Evolutionary conservation across 2,113 vertebrate genomes (phyloP), one percentile per base, ranked within the genome.

Genomic region (Labrus mixtus): DNA sequence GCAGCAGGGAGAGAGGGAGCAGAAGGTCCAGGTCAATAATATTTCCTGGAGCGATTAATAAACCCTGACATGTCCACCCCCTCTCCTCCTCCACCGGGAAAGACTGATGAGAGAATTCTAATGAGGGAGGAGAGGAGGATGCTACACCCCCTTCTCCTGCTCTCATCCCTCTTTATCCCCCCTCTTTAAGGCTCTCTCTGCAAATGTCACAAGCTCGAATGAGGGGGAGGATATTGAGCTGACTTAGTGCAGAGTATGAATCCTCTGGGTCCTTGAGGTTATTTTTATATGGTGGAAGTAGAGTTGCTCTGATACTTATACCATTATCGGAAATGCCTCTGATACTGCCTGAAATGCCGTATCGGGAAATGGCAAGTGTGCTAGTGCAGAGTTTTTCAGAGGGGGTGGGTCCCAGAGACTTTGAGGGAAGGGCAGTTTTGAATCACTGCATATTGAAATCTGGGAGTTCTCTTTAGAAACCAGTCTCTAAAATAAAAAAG

Each of bases 11-110:
- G 73, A 84, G 74, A 45, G 64, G 62, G 62, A 82, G 77, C 89
- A 91, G 83, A 87, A 78, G 89, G 87, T 87, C 80, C 73, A 19
- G 88, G 89, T 93, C 91, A 92, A 93, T 92, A 91, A 88, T 90
- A 87, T 78, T 87, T 92, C 84, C 84, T 71, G 74, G 84, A 82
- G 85, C 73, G 73, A 91, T 92, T 91, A 91, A 91, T 92, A 93
- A 93, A 92, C 79, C 81, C 79, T 70, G 83, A 79, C 87, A 73
- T 90, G 84, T 75, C 78, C 68, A 53, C 61, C 45, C 48, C 6
- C 79, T 64, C 55, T 46, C 22, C 63, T 12, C 48, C 71, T 83
- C 73, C 50, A 23, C 48, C 57, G 72, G 81, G 84, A 41, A 89
- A 76, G 89, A 92, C 82, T 74, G 89, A 90, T 87, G 89, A 83